Conservation (phyloP, 2,888 invertebrate species). For the Lasioglossum zephyrum region DNA sequence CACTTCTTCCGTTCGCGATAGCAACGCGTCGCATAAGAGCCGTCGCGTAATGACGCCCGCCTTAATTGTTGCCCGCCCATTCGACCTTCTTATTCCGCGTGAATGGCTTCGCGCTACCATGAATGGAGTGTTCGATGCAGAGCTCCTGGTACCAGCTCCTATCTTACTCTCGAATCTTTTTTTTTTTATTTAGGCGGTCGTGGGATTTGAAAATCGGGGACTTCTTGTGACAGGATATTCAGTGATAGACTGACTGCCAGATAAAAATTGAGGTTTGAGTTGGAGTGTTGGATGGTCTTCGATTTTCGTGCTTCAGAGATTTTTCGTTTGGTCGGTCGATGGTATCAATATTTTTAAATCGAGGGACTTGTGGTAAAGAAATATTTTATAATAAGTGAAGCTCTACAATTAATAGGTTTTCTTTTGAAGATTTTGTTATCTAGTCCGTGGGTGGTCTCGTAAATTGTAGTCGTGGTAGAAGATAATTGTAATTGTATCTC, state of each 20-base stretch:
- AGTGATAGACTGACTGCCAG: not conserved
- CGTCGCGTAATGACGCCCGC: constrained; percentile 29
- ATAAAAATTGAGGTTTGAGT: not conserved
- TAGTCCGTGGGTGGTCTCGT: not conserved
- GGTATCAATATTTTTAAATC: not conserved
- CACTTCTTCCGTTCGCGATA: constrained; percentile 4
- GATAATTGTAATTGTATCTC: not conserved
- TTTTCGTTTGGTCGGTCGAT: not conserved
- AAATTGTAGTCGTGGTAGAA: not conserved
- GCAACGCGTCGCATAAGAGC: constrained; percentile 22
- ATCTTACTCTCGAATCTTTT: not conserved
- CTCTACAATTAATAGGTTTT: not conserved
- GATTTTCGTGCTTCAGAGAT: not conserved
- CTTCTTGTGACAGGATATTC: not conserved
- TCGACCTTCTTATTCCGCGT: constrained; percentile 2
- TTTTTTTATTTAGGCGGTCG: not conserved
- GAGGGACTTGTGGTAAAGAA: not conserved
- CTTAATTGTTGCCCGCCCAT: constrained; percentile 38
- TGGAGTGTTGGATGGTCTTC: not conserved
- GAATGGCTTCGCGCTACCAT: not conserved
- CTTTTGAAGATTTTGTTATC: not conserved
- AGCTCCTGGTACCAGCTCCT: not conserved
- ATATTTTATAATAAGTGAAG: not conserved
- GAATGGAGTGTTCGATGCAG: constrained; percentile 20
- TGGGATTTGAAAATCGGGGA: not conserved